Percentiles rank a stretch among this genome's conserved stretches.
phyloP scores from a whole-genome alignment of 2,797 vertebrate species.

The Lutra lutra region DNA sequence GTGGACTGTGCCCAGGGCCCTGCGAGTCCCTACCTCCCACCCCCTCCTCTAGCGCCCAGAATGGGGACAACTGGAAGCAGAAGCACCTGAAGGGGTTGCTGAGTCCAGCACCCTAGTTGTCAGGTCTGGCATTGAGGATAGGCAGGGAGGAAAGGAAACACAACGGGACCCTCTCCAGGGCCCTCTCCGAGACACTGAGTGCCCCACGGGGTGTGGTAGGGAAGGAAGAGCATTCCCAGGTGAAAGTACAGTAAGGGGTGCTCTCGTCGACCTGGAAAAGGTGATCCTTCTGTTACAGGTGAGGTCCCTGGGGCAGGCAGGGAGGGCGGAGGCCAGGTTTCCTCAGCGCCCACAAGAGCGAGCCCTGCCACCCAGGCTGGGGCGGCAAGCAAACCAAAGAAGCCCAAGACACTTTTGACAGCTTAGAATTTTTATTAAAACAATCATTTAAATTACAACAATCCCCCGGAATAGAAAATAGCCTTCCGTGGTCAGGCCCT shows the following conservation, averaged over 20 bases:
- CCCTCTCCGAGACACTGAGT: not conserved
- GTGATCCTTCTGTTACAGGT: not conserved
- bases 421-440: conserved; percentile 86
- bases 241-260: not conserved
- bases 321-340: not conserved
- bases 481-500: conserved; percentile 44
- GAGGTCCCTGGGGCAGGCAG: not conserved
- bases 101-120: not conserved
- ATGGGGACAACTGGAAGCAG: not conserved
- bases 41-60: not conserved
- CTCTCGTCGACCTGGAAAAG: not conserved
- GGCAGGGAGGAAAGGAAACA: not conserved
- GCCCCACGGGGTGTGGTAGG: not conserved
- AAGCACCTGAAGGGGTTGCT: not conserved
- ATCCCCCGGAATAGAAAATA: conserved; percentile 59
- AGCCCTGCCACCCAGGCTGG: not conserved
- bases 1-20: not conserved
- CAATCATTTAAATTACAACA: conserved; percentile 72
- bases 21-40: accelerated
- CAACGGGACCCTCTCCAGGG: not conserved
- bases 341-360: not conserved
- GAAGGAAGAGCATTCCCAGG: no score
- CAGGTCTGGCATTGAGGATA: not conserved
- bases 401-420: not conserved
- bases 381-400: not conserved